phyloP scores from a whole-genome alignment of 2,888 invertebrate genomes.

The Cantharis flavilabris region DNA sequence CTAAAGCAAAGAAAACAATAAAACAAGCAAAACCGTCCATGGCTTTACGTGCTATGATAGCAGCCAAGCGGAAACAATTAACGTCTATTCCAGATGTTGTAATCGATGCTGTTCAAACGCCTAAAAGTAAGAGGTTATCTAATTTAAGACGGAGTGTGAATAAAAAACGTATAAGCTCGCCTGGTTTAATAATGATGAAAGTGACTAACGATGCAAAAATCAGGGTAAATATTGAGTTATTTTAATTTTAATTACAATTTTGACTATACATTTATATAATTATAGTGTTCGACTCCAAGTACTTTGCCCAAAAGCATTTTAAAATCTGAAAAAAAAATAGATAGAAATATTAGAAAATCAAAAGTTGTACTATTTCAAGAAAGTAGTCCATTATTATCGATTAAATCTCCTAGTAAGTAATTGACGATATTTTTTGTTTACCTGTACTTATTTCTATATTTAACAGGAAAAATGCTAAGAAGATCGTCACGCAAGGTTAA shows the following conservation, averaged over 20 bases:
- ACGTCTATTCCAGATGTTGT: background rate
- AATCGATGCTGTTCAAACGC: background rate
- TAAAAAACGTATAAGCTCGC: slow-evolving; percentile 34
- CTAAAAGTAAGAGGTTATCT: background rate
- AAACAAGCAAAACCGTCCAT: slow-evolving; percentile 20
- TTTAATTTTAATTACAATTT: background rate
- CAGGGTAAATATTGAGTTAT: background rate
- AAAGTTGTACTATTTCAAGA: slow-evolving; percentile 29
- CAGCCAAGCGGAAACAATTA: background rate
- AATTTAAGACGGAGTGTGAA: background rate
- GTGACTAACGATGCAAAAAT: slow-evolving; percentile 31
- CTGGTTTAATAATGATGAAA: slow-evolving; percentile 44
- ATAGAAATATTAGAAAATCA: slow-evolving; percentile 5
- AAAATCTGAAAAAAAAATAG: slow-evolving; percentile 6
- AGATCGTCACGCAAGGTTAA: background rate
- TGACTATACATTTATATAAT: background rate
- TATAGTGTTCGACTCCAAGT: background rate
- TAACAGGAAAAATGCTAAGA: background rate
- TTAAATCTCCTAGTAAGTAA: background rate
- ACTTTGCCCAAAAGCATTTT: slow-evolving; percentile 24
- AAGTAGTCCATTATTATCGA: background rate
- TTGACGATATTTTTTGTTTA: background rate
- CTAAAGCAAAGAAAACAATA: slow-evolving; percentile 36
- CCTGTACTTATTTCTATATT: background rate
- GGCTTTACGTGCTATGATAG: slow-evolving; percentile 39